Percentiles rank a stretch among this genome's conserved stretches.
These are phyloP conservation scores for Hypsopygia costalis DNA, from an alignment of 2,888 invertebrate genomes.

Conservation along the genomic window DNA sequence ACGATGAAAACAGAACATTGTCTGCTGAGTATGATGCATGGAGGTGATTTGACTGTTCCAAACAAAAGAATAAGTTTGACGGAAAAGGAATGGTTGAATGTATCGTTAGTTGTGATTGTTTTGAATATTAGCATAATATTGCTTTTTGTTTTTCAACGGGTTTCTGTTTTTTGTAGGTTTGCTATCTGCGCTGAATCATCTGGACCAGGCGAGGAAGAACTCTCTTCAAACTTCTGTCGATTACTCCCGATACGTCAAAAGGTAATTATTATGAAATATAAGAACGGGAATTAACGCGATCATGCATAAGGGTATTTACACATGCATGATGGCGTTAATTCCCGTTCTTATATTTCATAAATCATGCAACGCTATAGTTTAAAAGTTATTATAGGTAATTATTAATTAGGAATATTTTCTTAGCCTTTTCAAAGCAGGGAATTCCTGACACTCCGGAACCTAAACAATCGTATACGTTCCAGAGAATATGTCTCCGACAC, in stretches of 20 bases:
- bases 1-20: constrained; percentile 73
- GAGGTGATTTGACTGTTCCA: constrained; percentile 71
- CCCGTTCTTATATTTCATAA: no score
- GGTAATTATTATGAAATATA: constrained; percentile 51
- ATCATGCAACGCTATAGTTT: no score
- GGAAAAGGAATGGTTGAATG: constrained; percentile 64
- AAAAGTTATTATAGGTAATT: no score
- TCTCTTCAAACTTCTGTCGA: constrained; percentile 86
- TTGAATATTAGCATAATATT: constrained; percentile 62
- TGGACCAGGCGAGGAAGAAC: constrained; percentile 75
- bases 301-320: no score
- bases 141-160: constrained; percentile 36
- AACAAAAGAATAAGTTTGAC: constrained; percentile 76
- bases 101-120: constrained; percentile 67
- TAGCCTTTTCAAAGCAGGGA: no score
- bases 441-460: no score
- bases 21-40: constrained; percentile 71
- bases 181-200: constrained; percentile 70
- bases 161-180: constrained; percentile 57
- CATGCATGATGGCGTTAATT: no score
- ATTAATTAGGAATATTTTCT: no score
- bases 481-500: no score
- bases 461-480: no score
- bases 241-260: constrained; percentile 94
- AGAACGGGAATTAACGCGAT: no score